Percentiles rank a stretch among this genome's conserved stretches.
Evolutionary conservation across 92 coral and sea anemone genomes (phyloP).

Genomic region (Epizoanthus rinbou): DNA sequence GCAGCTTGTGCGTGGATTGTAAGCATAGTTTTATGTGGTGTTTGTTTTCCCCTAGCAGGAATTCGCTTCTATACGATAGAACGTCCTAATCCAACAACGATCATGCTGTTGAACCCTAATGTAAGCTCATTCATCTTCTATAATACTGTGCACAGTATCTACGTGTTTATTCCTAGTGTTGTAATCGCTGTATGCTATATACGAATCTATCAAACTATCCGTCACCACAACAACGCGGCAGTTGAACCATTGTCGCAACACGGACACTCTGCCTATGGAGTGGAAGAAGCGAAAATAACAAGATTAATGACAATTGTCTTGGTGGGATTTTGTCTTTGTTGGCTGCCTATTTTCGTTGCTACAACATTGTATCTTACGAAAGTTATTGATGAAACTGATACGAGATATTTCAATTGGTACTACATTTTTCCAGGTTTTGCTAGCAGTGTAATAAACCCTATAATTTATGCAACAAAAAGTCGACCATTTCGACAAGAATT

Average conservation of each 20-base stretch:
- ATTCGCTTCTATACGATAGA: neutral
- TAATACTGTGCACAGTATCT: neutral
- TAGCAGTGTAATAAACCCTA: neutral
- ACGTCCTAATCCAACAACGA: neutral
- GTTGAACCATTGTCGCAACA: neutral
- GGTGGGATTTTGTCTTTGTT: neutral
- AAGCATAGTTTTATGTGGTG: neutral
- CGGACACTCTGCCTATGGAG: neutral
- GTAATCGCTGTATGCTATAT: neutral
- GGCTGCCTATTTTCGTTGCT: neutral
- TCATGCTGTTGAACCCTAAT: neutral
- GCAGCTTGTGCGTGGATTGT: neutral
- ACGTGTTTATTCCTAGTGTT: neutral
- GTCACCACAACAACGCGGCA: neutral
- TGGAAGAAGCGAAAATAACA: slow-evolving; percentile 1
- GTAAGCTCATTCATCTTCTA: neutral
- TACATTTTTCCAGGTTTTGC: neutral
- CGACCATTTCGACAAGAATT: slow-evolving; percentile 1
- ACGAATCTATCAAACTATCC: neutral
- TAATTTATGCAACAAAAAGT: slow-evolving; percentile 2
- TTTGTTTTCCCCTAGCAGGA: neutral
- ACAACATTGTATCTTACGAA: neutral
- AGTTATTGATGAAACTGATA: neutral
- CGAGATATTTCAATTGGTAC: neutral
- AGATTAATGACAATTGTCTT: neutral